Base-by-base conservation (phyloP, 2,113 vertebrate genomes). In the Connochaetes taurinus region DNA sequence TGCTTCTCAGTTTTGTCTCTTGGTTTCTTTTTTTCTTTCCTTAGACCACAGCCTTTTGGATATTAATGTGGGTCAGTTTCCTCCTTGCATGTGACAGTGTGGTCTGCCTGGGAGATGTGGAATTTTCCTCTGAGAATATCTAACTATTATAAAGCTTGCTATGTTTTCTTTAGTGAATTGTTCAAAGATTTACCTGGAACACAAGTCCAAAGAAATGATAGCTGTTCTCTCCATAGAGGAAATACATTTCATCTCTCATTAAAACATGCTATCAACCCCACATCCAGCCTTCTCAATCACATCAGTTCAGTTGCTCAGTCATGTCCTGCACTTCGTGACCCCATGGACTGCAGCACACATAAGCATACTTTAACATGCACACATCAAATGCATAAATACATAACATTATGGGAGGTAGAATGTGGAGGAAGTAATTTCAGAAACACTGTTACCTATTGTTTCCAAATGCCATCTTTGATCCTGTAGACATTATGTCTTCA, bases 181-280 rank as follows among this genome's bases (percentile, higher is more conserved):
- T 95, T 80, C 81, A 71, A 95, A 95, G 60, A 94, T 45, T 94
- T 91, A 96, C 60, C 62, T 92, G 29, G 50, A 97, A 81, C 71
- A 89, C 33, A 85, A 95, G 45, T 94, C 6, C 62, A 92, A 98
- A 96, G 83, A 91, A 98, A 96, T 90, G 47, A 64, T 82, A 88
- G 74, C 23, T 97, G 74, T 96, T 97, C 17, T 31, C 60, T 92
- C 16, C 82, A 92, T 85, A 94, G 78, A 94, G 55, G 84, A 96
- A 97, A 40, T 45, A 76, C 0, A 11, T 96, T 82, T 57, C 25
- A 87, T 95, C 57, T 96, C 2, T 91, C 57, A 50, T 15, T 45
- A 3, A 97, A 97, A 86, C 16, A 9, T 52, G 5, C 52, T 97
- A 27, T 45, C 52, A 90, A n/a, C 5, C 47, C 85, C 15, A 90